Percentiles rank a stretch among this genome's conserved stretches.
Conservation (phyloP, 2,888 invertebrate species). For the Drosophila mimetica region DNA sequence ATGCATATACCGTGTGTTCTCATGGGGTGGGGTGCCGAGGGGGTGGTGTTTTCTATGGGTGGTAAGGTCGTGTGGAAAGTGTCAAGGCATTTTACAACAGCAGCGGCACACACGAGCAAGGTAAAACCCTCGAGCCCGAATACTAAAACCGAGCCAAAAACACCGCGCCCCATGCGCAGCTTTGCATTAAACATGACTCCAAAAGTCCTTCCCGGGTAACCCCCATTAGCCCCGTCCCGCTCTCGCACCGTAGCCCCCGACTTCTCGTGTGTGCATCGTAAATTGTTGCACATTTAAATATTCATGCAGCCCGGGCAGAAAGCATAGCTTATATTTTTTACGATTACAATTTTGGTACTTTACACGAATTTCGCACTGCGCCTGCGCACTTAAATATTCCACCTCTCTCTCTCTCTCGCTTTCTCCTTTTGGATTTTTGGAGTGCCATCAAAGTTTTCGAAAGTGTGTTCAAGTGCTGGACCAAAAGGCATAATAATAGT, state of each 20-base stretch:
- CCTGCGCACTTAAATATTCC: constrained; percentile 57
- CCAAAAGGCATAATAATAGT: constrained; percentile 50
- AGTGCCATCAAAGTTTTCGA: constrained; percentile 51
- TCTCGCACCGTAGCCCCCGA: not conserved
- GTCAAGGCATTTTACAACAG: constrained; percentile 77
- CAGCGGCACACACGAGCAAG: constrained; percentile 70
- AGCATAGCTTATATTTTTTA: constrained; percentile 52
- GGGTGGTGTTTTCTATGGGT: constrained; percentile 42
- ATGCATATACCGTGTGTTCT: constrained; percentile 13
- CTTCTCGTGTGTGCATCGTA: constrained; percentile 53
- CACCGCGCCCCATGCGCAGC: constrained; percentile 78
- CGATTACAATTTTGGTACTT: constrained; percentile 57
- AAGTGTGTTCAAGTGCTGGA: constrained; percentile 58
- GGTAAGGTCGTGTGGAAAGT: constrained; percentile 77
- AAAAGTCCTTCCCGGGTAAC: constrained; percentile 35
- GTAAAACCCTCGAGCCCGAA: constrained; percentile 63
- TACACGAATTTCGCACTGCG: constrained; percentile 57
- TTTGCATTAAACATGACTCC: constrained; percentile 66
- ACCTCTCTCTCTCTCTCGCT: constrained; percentile 6
- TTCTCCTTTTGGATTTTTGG: constrained; percentile 40
- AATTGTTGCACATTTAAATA: constrained; percentile 74
- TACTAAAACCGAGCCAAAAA: constrained; percentile 53
- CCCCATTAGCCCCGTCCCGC: constrained; percentile 5
- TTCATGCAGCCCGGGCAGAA: constrained; percentile 49
- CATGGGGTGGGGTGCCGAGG: constrained; percentile 2